Conservation (phyloP, 2,797 vertebrate species). For the Poeciliopsis infans region DNA sequence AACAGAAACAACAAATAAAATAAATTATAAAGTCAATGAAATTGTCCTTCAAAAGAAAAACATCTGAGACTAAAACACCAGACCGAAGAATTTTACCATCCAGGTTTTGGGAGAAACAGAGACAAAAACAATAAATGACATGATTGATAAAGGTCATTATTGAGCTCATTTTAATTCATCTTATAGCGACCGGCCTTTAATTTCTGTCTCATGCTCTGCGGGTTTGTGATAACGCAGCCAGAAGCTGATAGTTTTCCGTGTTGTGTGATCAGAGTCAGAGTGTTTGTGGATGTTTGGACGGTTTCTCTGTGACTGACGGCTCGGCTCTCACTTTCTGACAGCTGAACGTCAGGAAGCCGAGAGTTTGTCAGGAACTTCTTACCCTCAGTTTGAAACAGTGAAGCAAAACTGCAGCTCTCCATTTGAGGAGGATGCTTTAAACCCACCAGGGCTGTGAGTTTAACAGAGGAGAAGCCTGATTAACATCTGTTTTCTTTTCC, state of each 20-base stretch:
- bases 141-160: no score
- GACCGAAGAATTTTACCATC: no score
- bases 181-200: background rate
- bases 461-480: background rate
- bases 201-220: background rate
- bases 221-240: background rate
- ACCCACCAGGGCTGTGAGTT: constrained; percentile 6
- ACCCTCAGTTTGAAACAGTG: constrained; percentile 38
- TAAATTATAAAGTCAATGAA: no score
- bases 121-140: no score
- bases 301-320: constrained; percentile 43
- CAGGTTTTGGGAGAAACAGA: no score
- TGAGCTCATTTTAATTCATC: background rate
- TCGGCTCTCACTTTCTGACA: constrained; percentile 45
- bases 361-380: constrained; percentile 45
- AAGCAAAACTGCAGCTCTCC: constrained; percentile 12
- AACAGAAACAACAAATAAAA: no score
- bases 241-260: background rate
- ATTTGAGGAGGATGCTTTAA: constrained; percentile 8
- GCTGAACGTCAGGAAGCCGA: constrained; percentile 50
- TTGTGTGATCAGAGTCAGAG: constrained; percentile 30
- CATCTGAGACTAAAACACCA: no score
- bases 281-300: constrained; percentile 27
- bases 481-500: background rate
- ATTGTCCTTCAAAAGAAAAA: no score